Conservation (phyloP, 2,797 vertebrate genomes). For the Sarcoramphus papa region DNA sequence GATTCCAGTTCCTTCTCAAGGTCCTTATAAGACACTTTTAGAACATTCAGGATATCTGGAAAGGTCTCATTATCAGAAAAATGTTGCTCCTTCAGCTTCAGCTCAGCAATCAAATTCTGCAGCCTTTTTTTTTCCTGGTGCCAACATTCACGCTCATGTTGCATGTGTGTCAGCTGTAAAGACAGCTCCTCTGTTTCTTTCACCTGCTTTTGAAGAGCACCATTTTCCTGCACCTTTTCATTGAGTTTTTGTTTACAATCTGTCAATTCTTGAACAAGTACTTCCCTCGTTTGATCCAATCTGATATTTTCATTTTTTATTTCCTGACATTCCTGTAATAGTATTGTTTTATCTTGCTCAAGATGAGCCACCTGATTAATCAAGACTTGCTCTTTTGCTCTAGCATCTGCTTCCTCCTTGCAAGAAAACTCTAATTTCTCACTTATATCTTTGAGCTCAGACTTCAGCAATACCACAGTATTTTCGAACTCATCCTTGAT, state of each 20-base stretch:
- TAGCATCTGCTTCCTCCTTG: slow-evolving; percentile 60
- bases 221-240: slow-evolving; percentile 70
- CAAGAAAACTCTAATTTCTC: slow-evolving; percentile 60
- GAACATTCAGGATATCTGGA: slow-evolving; percentile 16
- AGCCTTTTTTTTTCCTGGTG: slow-evolving; percentile 64
- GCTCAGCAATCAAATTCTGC: slow-evolving; percentile 36
- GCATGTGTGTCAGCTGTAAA: slow-evolving; percentile 38
- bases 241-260: slow-evolving; percentile 41
- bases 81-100: slow-evolving; percentile 62
- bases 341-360: slow-evolving; percentile 66
- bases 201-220: slow-evolving; percentile 64
- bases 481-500: slow-evolving; percentile 62
- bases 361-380: slow-evolving; percentile 39
- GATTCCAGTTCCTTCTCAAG: slow-evolving; percentile 72
- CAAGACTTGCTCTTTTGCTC: slow-evolving; percentile 64
- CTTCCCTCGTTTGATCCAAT: slow-evolving; percentile 46
- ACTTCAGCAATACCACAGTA: slow-evolving; percentile 67
- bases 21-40: slow-evolving; percentile 67
- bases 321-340: slow-evolving; percentile 68
- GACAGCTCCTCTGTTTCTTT: slow-evolving; percentile 52
- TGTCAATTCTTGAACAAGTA: slow-evolving; percentile 58
- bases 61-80: slow-evolving; percentile 55
- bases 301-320: slow-evolving; percentile 57
- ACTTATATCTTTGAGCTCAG: slow-evolving; percentile 66
- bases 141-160: slow-evolving; percentile 62